Base-by-base conservation (phyloP, 2,888 invertebrate genomes). In the Orgyia antiqua region DNA sequence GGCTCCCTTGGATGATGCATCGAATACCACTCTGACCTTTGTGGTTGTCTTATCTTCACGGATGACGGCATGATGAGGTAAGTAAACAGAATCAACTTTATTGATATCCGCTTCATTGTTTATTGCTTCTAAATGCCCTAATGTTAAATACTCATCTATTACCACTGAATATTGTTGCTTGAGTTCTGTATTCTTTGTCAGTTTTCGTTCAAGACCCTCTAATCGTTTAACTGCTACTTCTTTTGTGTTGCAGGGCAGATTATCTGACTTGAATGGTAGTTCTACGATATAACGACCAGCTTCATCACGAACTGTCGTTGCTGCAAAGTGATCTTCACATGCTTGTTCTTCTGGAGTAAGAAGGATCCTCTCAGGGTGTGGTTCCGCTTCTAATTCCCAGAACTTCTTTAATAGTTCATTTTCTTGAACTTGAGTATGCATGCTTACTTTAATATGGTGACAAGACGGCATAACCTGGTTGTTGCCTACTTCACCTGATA, bases 271-370 rank as follows among this genome's bases (percentile, higher is more conserved):
- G 10, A 47, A 44, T 1, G 51, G 49, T 33, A 52, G 24, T 13
- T 25, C 40, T 0, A 48, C 51, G n/a, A 51, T 27, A 27, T 46
- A 51, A 31, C 43, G 36, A 6, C 51, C 51, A 11, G 32, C 23
- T 2, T 24, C 4, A 23, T 35, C 34, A 27, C 51, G 36, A 25
- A 24, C 31, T 18, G 33, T 12, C 24, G 42, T 44, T 18, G 13
- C 43, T 51, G 10, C n/a, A 8, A 20, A 20, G 3, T 50, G 34
- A 1, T 25, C 13, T 46, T 57, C 50, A 28, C 53, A 52, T 13
- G 9, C 2, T 25, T 24, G 6, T 36, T 53, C 51, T 27, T 50
- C 44, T 29, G 15, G 7, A 2, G 21, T 23, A 4, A 29, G 10
- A n/a, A 5, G 28, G 6, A 6, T 20, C 2, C 8, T 3, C 9